Conservation (phyloP, 1,140 invertebrate species). For the Battus philenor region DNA sequence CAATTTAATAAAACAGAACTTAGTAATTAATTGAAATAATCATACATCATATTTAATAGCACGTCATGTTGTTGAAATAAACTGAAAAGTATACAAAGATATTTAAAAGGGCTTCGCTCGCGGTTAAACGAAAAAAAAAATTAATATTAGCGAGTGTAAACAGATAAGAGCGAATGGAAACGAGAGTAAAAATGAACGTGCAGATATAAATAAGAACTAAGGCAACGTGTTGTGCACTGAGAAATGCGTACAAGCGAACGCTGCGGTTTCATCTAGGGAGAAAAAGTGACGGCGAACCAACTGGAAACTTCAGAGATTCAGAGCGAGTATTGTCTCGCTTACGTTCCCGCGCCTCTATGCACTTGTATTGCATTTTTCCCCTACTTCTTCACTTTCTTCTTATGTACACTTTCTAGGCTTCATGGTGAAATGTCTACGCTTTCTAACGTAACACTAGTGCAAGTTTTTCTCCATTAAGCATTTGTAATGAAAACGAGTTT, state of each 20-base stretch:
- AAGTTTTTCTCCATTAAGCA: conserved; percentile 64
- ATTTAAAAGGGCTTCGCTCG: no score
- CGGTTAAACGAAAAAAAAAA: no score
- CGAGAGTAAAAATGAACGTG: conserved; percentile 75
- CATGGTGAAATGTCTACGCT: conserved; percentile 71
- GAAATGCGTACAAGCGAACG: conserved; percentile 57
- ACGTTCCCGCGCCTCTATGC: conserved; percentile 46
- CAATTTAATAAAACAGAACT: no score
- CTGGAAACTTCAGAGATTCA: conserved; percentile 52
- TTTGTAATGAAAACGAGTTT: conserved; percentile 69
- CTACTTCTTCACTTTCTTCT: conserved; percentile 73
- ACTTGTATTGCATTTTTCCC: conserved; percentile 55
- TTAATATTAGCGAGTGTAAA: conserved; percentile 36
- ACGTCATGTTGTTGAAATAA: no score
- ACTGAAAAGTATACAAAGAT: no score
- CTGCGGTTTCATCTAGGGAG: conserved; percentile 49
- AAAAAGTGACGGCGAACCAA: conserved; percentile 57
- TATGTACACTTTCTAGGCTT: conserved; percentile 72
- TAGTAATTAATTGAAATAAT: no score
- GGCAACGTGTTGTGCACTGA: conserved; percentile 46
- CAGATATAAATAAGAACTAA: conserved; percentile 65
- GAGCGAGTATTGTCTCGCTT: conserved; percentile 48
- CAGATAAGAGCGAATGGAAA: conserved; percentile 68
- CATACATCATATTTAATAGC: no score
- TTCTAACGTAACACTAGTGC: conserved; percentile 71